These are phyloP conservation scores for Apomyelois bistriatella DNA, from an alignment of 2,888 invertebrate species.

Conservation along the genomic window DNA sequence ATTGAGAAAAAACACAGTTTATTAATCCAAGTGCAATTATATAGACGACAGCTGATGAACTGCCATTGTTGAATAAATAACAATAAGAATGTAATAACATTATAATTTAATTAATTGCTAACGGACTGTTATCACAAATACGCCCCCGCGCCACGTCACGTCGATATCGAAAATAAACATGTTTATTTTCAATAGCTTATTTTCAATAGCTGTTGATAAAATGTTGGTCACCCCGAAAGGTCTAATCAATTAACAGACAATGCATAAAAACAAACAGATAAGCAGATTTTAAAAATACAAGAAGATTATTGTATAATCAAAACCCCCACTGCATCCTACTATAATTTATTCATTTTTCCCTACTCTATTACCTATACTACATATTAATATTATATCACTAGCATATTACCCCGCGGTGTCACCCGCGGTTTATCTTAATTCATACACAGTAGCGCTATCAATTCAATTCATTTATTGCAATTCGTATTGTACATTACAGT, in stretches of 20 bases:
- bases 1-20: background rate
- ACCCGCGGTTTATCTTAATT: no score
- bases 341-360: no score
- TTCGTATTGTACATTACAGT: no score
- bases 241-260: background rate
- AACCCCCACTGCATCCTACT: no score
- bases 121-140: background rate
- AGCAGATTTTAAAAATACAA: no score
- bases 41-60: background rate
- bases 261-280: background rate
- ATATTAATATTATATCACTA: no score
- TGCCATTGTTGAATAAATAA: background rate
- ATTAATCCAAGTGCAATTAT: background rate
- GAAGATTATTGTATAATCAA: no score
- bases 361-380: no score
- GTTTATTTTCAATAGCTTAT: background rate
- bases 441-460: no score
- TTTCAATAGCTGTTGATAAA: background rate
- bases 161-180: background rate
- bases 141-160: slow-evolving; percentile 1
- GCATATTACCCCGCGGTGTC: no score
- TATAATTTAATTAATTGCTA: background rate
- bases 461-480: no score
- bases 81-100: background rate
- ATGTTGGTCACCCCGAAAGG: background rate